Conservation (phyloP, 2,113 vertebrate genomes). For the Cinclus cinclus region DNA sequence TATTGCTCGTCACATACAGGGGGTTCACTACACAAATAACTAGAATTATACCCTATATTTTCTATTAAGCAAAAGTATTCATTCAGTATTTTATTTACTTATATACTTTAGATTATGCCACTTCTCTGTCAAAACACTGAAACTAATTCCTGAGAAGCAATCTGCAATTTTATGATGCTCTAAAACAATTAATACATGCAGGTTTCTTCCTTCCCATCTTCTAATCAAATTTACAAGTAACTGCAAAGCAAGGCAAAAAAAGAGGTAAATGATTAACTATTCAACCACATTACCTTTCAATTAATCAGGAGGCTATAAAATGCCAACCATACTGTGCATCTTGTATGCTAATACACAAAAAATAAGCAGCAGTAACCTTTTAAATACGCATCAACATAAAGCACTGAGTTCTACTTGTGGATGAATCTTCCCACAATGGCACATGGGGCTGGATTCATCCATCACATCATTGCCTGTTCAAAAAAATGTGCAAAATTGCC, state of each 20-base stretch:
- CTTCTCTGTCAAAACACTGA: not conserved
- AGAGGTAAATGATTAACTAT: not conserved
- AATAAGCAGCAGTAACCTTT: not conserved
- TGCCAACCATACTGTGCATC: not conserved
- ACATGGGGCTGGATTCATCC: not conserved
- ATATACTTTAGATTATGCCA: not conserved
- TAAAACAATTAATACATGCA: not conserved
- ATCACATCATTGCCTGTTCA: not conserved
- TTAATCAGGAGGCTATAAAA: not conserved
- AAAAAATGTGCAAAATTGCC: not conserved
- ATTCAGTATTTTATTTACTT: not conserved
- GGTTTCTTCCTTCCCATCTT: not conserved
- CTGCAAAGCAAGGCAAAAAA: not conserved
- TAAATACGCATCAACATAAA: not conserved
- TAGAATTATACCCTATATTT: not conserved
- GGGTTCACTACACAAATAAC: not conserved
- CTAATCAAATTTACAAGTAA: not conserved
- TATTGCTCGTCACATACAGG: not conserved
- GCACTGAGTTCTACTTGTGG: not conserved
- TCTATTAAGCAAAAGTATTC: not conserved
- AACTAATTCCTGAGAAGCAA: not conserved
- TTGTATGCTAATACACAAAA: not conserved
- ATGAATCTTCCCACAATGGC: not conserved
- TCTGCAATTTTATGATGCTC: not conserved
- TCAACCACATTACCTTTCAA: not conserved